A percentile compares a stretch with the other conserved stretches of the same genome.
Conservation (phyloP, 2,797 vertebrate species). For the Gymnopithys bicolor region DNA sequence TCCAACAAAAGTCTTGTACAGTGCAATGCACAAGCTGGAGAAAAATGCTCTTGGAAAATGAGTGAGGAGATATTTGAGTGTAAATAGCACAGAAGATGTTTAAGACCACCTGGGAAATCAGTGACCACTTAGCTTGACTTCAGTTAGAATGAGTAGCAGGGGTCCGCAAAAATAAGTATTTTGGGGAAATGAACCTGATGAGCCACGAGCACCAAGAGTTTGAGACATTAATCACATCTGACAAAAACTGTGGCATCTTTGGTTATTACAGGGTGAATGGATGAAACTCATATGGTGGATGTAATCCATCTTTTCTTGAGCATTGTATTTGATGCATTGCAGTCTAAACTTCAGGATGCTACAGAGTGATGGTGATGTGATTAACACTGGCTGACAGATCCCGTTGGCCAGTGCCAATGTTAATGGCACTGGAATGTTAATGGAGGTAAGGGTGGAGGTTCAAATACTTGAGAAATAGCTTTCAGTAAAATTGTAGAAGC, state of each 20-base stretch:
- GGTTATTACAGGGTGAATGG: neutral
- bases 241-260: neutral
- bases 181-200: neutral
- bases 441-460: neutral
- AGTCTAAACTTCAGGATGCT: neutral
- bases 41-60: slow-evolving; percentile 23
- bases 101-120: slow-evolving; percentile 37
- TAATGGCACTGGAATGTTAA: neutral
- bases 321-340: neutral
- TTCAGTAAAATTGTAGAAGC: neutral
- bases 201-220: neutral
- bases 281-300: neutral
- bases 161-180: neutral
- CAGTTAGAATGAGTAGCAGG: neutral
- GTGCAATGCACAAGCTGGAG: neutral
- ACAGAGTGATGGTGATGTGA: neutral
- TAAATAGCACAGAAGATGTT: neutral
- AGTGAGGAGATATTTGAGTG: neutral
- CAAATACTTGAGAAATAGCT: neutral
- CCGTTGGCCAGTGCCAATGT: neutral
- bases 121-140: slow-evolving; percentile 26
- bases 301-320: neutral
- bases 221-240: slow-evolving; percentile 21
- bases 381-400: neutral
- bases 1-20: neutral